Evolutionary conservation across 2,113 vertebrate genomes (phyloP), one percentile per base, ranked within the genome.

Genomic region (Cyanocitta stelleri): DNA sequence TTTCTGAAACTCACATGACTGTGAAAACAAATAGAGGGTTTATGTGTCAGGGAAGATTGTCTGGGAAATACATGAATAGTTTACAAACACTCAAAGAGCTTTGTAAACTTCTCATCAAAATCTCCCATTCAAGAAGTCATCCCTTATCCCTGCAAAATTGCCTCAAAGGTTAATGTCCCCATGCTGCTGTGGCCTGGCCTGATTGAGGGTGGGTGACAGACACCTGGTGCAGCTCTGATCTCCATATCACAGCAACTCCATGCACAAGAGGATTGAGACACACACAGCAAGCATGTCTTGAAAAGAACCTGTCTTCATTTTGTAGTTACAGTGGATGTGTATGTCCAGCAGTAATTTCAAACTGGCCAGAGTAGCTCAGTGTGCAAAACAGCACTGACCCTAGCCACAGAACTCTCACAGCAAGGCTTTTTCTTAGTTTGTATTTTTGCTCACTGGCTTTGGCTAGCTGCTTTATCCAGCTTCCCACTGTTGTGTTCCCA

Each of bases 111-210:
- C 20, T 58, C 20, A 35, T 37, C 32, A 51, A 69, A 43, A 85
- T 14, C 11, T 61, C 24, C 26, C 14, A 15, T 26, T 41, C 7
- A 32, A 27, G 8, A 55, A 62, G 66, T 33, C 10, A 41, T 49
- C 56, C 33, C 6, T 27, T n/a, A 19, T 19, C 7, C 1, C 27
- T 61, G 8, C 9, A 79, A 83, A 73, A 51, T 5, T 20, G 7
- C 17, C 54, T 56, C 23, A 4, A 75, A 72, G 4, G 0, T n/a
- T 91, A 16, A 55, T 55, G 75, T 51, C 13, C 4, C 2, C 71
- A 32, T 18, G 21, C 10, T 51, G 7, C 3, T 4, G 3, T 0
- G 0, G 21, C 14, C 52, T 52, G 62, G 55, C 5, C 7, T 43
- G 13, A 11, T 1, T 55, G 41, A 68, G 10, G 35, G 43, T 29